Percentiles rank a stretch among this genome's conserved stretches.
These are phyloP conservation scores for Apamea sordens DNA, from an alignment of 2,888 invertebrate genomes.

Conservation along the genomic window DNA sequence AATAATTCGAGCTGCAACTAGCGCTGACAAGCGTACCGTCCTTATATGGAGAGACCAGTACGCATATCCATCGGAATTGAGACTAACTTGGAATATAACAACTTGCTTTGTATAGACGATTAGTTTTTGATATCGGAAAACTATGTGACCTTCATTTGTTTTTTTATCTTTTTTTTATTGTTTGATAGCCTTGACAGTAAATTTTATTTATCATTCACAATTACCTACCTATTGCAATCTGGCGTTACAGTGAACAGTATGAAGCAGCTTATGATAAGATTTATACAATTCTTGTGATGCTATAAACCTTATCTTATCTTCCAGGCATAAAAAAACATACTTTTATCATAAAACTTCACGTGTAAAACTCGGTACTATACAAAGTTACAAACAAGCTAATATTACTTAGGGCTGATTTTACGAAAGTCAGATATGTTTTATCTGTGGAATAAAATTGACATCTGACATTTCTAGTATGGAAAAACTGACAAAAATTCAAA, in stretches of 20 bases:
- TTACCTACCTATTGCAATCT: slow-evolving; percentile 16
- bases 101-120: slow-evolving; percentile 22
- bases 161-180: slow-evolving; percentile 4
- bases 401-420: background rate
- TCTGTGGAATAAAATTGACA: no score
- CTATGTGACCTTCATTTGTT: slow-evolving; percentile 11
- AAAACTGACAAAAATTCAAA: no score
- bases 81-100: slow-evolving; percentile 33
- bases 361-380: slow-evolving; percentile 13
- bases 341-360: slow-evolving; percentile 2
- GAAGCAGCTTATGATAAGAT: slow-evolving; percentile 44
- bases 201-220: background rate
- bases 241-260: slow-evolving; percentile 25
- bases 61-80: slow-evolving; percentile 59
- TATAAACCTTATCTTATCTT: slow-evolving; percentile 41
- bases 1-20: slow-evolving; percentile 75
- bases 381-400: slow-evolving; percentile 5
- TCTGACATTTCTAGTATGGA: no score
- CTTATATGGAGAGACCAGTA: slow-evolving; percentile 50
- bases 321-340: slow-evolving; percentile 19
- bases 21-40: slow-evolving; percentile 61
- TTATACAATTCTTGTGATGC: slow-evolving; percentile 37
- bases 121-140: slow-evolving; percentile 9
- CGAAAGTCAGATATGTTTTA: no score
- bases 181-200: slow-evolving; percentile 41